These are phyloP conservation scores for Pagetopsis macropterus DNA, from an alignment of 2,797 vertebrate genomes.

Conservation along the genomic window DNA sequence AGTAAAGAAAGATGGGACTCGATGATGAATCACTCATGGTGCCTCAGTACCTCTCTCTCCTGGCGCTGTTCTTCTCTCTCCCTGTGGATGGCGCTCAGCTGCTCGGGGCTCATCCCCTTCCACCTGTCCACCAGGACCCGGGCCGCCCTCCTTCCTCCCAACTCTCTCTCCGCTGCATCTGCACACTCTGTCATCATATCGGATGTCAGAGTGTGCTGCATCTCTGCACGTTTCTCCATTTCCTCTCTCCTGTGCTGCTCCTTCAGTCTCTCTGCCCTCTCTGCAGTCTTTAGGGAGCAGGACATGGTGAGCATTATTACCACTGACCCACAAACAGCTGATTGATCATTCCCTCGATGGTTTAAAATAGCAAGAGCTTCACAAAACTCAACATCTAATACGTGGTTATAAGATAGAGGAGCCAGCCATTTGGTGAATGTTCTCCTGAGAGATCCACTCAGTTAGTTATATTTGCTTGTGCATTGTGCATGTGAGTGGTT, in stretches of 20 bases:
- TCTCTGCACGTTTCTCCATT: conserved; percentile 70
- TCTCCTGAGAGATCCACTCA: conserved; percentile 57
- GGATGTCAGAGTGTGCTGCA: conserved; percentile 77
- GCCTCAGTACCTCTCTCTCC: conserved; percentile 74
- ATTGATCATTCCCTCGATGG: conserved; percentile 37
- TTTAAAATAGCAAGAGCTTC: conserved; percentile 23
- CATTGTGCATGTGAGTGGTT: conserved; percentile 60
- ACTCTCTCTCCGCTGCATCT: conserved; percentile 61
- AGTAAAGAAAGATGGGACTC: not conserved
- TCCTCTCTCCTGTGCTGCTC: conserved; percentile 68
- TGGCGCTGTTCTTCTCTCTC: conserved; percentile 73
- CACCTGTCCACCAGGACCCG: conserved; percentile 78
- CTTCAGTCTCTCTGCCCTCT: conserved; percentile 62
- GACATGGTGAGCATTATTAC: conserved; percentile 25
- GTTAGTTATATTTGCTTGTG: conserved; percentile 45
- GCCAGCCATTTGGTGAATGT: conserved; percentile 36
- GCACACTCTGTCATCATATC: conserved; percentile 83
- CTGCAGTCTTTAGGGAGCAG: conserved; percentile 68
- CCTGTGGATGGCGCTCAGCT: conserved; percentile 73
- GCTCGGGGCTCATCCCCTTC: conserved; percentile 83
- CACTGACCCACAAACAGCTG: conserved; percentile 27
- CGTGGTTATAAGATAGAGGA: conserved; percentile 25
- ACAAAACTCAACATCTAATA: conserved; percentile 23
- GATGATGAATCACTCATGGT: not conserved
- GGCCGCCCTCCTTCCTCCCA: conserved; percentile 39